Evolutionary conservation across 2,797 vertebrate species (phyloP), one percentile per base, ranked within the genome.

Genomic region (Ctenochaetus hawaiiensis): DNA sequence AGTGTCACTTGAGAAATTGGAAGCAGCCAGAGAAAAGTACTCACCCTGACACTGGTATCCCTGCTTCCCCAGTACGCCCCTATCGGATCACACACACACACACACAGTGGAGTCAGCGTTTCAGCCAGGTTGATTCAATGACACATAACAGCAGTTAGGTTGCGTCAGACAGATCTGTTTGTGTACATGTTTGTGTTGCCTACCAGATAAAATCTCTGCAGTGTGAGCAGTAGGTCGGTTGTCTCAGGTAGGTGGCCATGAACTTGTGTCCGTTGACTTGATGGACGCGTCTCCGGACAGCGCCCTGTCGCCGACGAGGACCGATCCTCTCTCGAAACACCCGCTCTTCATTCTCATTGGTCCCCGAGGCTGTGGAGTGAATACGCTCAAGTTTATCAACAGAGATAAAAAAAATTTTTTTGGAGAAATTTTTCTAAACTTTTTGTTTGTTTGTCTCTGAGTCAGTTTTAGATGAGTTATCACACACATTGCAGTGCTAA

Each of bases 41-140:
- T 97, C 96, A 99, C 98, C 98, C 96, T 99, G 98, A 95, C 98
- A 99, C 76, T 99, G 98, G 94, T 99, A 99, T 83, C 98, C 98
- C 91, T 99, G 98, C 94, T 99, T 99, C 91, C 98, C 98, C 94
- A 99, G 96, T 91, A 99, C 97, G 77, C 98, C 98, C 98, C 98
- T 99, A 94, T 79, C 82, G 62, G 81, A 85, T 70, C 77, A 90
- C 69, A 91, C 39, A 39, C 39, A 37, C 37, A 37, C 37, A 39
- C 39, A 39, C 72, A 91, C 63, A 88, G 18, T 75, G 30, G 61
- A 84, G 81, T 76, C 80, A 81, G 62, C 71, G 2, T 68, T 75
- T 81, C 61, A 82, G 34, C 12, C 41, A 39, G 22, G 66, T 53
- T 37, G 59, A 16, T 75, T 75, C 26, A 54, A 62, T 23, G 48